phyloP scores from a whole-genome alignment of 2,888 invertebrate genomes.

The Amphipyra tragopoginis region DNA sequence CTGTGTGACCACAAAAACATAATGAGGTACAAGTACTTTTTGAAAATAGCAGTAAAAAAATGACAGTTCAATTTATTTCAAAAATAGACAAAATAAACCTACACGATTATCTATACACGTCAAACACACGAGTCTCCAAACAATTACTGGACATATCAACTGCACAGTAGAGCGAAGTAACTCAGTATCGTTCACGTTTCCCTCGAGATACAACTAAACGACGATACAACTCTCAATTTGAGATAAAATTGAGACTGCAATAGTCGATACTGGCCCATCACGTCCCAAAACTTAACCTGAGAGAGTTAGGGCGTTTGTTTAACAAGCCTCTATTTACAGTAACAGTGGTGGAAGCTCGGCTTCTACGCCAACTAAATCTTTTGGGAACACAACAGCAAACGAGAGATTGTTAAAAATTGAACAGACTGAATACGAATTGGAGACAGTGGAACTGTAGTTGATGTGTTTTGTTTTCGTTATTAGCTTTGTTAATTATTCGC shows the following conservation, averaged over 20 bases:
- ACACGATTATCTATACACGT: neutral
- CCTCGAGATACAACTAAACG: constrained; percentile 6
- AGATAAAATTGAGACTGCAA: constrained; percentile 45
- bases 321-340: constrained; percentile 63
- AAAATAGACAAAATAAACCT: neutral
- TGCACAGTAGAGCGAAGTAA: neutral
- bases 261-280: constrained; percentile 47
- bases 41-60: no score
- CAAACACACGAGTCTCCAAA: constrained; percentile 2
- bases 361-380: constrained; percentile 60
- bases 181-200: constrained; percentile 18
- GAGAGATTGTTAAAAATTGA: constrained; percentile 35
- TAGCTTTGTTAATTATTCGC: neutral
- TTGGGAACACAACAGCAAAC: constrained; percentile 58
- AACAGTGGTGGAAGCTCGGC: constrained; percentile 40
- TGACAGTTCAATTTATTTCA: no score
- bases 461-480: constrained; percentile 12
- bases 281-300: constrained; percentile 56
- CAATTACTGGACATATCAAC: neutral
- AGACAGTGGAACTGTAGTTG: neutral
- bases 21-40: no score
- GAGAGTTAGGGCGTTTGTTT: constrained; percentile 57
- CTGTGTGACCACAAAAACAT: no score
- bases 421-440: constrained; percentile 7
- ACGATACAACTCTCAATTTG: constrained; percentile 8